A percentile compares a stretch with the other conserved stretches of the same genome.
Conservation (phyloP, 2,113 vertebrate species). For the Ailuropoda melanoleuca region DNA sequence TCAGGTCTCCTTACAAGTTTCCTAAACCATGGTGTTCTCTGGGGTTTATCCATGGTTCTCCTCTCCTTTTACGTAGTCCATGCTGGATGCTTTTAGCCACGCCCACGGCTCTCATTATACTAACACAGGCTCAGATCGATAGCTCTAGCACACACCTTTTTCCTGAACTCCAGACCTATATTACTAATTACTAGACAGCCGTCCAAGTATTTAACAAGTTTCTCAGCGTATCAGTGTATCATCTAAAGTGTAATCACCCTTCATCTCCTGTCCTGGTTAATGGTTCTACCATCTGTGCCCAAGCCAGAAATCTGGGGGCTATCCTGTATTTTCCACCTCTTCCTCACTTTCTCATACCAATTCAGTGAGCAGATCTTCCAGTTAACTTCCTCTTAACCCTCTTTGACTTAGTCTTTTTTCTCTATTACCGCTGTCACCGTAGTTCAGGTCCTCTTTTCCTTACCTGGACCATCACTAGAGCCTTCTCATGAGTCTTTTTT, state of each 20-base stretch:
- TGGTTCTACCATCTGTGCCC: background rate
- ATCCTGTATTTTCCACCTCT: background rate
- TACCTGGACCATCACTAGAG: background rate
- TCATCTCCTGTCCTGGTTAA: constrained; percentile 19
- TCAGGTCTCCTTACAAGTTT: background rate
- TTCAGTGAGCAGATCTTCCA: background rate
- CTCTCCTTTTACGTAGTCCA: background rate
- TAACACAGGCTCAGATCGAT: background rate
- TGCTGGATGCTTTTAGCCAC: background rate
- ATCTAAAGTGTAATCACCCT: background rate
- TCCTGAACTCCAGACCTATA: background rate
- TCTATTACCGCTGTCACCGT: background rate
- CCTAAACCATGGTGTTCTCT: constrained; percentile 7
- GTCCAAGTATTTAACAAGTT: background rate
- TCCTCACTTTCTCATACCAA: background rate
- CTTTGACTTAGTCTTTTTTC: background rate
- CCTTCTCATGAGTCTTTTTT: background rate
- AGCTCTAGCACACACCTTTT: background rate
- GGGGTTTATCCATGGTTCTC: background rate
- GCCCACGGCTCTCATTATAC: background rate
- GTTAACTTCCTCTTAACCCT: background rate
- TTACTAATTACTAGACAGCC: background rate
- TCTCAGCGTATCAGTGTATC: background rate
- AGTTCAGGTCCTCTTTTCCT: constrained; percentile 28
- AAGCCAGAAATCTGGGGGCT: background rate